Base-by-base conservation (phyloP, 2,113 vertebrate species). In the Struthidea cinerea region DNA sequence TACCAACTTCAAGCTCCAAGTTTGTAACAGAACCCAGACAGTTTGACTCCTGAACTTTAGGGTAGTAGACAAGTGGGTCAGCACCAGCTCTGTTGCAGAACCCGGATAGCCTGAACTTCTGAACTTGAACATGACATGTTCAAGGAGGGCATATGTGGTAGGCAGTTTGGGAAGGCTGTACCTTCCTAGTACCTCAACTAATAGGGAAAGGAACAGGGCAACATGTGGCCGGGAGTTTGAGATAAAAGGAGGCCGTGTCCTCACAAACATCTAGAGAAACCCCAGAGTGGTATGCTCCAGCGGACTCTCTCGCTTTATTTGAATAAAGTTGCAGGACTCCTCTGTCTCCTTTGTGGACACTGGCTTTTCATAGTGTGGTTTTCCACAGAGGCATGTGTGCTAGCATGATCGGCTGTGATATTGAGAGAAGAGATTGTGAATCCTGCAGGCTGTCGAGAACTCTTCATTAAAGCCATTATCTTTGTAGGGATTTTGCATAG, bases 161-260 rank as follows among this genome's bases (percentile, higher is more conserved):
- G 19, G 13, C 3, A 5, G 27, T 17, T 42, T 2, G 1, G 14
- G 21, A 32, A 27, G 26, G 17, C 3, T 59, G 9, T 18, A 22
- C 11, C 35, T 67, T 33, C 17, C 16, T 50, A 42, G 44, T 42
- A 26, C 26, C 35, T 50, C 21, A 35, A 5, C 3, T 16, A 39
- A 4, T 0, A 0, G 16, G 13, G 11, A 68, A 59, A 50, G 35
- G 8, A 50, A 57, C 26, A 42, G 3, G 16, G 3, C 16, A 50
- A 21, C 7, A 10, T 35, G 44, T 0, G 0, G 5, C 17, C 0
- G 0, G 44, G 13, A 27, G 17, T 59, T 37, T 44, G 59, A 8
- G 17, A 42, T 18, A 68, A 76, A 86, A 33, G 9, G 9, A 68
- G 18, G 7, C 13, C 35, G 16, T 0, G 0, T 33, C 21, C 17